These are phyloP conservation scores for Chunga burmeisteri DNA, from an alignment of 2,113 vertebrate species.

Conservation along the genomic window DNA sequence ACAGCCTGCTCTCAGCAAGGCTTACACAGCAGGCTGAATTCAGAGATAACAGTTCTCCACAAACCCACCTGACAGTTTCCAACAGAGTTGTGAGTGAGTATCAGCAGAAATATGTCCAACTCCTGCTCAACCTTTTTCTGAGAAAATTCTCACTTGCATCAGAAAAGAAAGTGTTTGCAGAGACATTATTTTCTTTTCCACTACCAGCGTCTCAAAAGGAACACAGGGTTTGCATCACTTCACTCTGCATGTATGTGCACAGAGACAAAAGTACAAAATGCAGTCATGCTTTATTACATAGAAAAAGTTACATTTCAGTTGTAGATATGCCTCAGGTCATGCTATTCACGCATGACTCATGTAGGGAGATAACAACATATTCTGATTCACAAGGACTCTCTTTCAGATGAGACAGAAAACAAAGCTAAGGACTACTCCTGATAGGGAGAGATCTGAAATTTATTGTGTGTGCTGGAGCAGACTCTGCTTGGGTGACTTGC, in stretches of 20 bases:
- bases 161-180: not conserved
- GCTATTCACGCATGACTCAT: not conserved
- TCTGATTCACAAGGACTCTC: not conserved
- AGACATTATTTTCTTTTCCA: not conserved
- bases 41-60: not conserved
- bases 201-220: not conserved
- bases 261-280: not conserved
- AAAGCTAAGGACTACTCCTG: not conserved
- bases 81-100: not conserved
- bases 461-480: not conserved
- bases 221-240: not conserved
- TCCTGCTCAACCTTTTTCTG: not conserved
- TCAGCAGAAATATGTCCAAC: not conserved
- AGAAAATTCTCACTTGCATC: not conserved
- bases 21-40: not conserved
- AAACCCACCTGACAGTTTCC: not conserved
- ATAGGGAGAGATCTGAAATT: not conserved
- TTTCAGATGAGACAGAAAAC: not conserved
- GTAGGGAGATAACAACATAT: not conserved
- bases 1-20: not conserved
- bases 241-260: not conserved
- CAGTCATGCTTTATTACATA: not conserved
- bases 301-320: not conserved
- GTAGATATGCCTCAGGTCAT: not conserved
- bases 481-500: not conserved